phyloP scores from a whole-genome alignment of 2,888 invertebrate species.

The Nomada ruficornis region DNA sequence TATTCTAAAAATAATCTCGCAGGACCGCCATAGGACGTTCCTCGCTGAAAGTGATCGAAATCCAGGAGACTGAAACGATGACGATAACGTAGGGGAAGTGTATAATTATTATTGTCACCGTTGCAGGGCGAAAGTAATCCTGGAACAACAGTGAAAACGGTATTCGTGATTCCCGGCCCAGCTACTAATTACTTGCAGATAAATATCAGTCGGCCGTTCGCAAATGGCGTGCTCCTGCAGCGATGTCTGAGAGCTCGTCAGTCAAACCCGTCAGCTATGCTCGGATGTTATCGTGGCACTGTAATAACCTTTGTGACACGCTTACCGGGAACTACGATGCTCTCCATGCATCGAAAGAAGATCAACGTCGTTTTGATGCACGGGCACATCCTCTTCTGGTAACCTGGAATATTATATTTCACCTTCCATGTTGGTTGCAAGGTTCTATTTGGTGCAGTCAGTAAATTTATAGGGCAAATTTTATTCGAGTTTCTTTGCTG shows the following conservation, averaged over 20 bases:
- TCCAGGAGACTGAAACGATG: background rate
- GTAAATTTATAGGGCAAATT: too few relatives aligned
- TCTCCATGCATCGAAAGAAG: constrained; percentile 56
- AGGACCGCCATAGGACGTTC: too few relatives aligned
- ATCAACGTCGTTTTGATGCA: constrained; percentile 18
- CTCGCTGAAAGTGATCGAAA: background rate
- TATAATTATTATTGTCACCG: constrained; percentile 74
- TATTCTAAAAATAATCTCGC: too few relatives aligned
- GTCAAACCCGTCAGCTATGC: constrained; percentile 77
- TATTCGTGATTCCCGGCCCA: constrained; percentile 76
- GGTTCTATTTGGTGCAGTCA: too few relatives aligned
- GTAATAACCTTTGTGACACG: constrained; percentile 73
- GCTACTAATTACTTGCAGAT: constrained; percentile 82
- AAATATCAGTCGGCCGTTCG: constrained; percentile 79
- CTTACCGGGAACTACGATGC: constrained; percentile 63
- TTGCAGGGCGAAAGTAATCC: constrained; percentile 62
- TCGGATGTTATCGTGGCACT: constrained; percentile 76
- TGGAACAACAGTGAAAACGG: constrained; percentile 66
- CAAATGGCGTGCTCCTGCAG: constrained; percentile 81
- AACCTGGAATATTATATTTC: background rate
- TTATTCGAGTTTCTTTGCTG: too few relatives aligned
- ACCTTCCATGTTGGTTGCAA: too few relatives aligned
- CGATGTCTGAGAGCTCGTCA: constrained; percentile 79
- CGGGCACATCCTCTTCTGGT: background rate
- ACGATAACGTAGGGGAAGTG: constrained; percentile 47